A percentile compares a stretch with the other conserved stretches of the same genome.
Evolutionary conservation across 2,797 vertebrate genomes (phyloP).

Genomic region (Vultur gryphus): DNA sequence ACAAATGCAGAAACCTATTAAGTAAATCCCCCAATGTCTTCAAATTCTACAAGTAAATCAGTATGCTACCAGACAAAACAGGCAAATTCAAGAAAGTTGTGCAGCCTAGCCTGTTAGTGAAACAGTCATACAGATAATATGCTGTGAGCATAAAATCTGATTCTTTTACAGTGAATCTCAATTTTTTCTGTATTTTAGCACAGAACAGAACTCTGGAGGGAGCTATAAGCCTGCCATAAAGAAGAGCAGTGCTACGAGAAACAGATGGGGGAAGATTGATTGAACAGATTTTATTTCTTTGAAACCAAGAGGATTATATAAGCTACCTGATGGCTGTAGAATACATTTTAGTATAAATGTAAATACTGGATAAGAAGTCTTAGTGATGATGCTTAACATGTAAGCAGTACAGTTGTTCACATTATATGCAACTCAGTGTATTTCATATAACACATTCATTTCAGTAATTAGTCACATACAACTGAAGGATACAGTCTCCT

Average conservation of each 20-base stretch:
- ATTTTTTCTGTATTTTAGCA: neutral
- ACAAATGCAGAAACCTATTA: neutral
- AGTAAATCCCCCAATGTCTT: neutral
- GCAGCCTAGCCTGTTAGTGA: neutral
- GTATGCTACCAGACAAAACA: neutral
- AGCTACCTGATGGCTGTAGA: neutral
- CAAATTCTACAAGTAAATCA: neutral
- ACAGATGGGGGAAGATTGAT: neutral
- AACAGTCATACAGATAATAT: neutral
- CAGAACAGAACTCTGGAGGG: slow-evolving; percentile 40
- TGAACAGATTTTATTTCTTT: slow-evolving; percentile 39
- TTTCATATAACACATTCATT: neutral
- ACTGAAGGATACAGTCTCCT: neutral
- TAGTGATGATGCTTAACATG: neutral
- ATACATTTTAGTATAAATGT: slow-evolving; percentile 4
- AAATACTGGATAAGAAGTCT: neutral
- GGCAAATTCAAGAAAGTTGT: neutral
- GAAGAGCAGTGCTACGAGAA: neutral
- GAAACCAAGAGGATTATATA: slow-evolving; percentile 24
- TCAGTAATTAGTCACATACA: neutral
- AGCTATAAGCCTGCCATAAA: neutral
- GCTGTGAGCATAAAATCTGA: neutral
- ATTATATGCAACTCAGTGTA: neutral
- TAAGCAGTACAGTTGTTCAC: neutral
- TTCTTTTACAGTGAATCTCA: neutral